Percentiles rank a stretch among this genome's conserved stretches.
Conservation (phyloP, 2,113 vertebrate genomes). For the Entomyzon cyanotis region DNA sequence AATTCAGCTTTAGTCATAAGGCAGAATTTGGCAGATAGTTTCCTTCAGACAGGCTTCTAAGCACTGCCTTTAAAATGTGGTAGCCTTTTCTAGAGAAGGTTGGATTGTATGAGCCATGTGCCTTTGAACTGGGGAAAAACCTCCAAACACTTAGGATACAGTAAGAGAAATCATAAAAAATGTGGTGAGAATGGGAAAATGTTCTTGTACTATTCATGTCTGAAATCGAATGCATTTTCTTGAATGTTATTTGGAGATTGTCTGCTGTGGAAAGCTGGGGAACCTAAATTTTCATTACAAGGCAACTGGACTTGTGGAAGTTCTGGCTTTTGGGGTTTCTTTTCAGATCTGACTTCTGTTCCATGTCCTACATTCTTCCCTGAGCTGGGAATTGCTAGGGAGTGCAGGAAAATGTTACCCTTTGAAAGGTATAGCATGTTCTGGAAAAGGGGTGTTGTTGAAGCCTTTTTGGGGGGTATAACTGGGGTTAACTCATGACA, state of each 20-base stretch:
- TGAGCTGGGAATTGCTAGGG: background rate
- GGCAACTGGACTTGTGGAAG: background rate
- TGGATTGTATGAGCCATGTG: background rate
- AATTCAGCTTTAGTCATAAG: background rate
- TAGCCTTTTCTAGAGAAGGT: background rate
- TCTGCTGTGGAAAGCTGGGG: background rate
- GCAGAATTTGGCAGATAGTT: background rate
- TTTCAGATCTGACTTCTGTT: background rate
- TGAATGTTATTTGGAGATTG: background rate
- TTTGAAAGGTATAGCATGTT: background rate
- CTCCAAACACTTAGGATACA: background rate
- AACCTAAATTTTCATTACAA: background rate
- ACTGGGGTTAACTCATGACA: background rate
- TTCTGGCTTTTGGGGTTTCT: background rate
- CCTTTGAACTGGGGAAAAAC: background rate
- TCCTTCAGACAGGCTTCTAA: background rate
- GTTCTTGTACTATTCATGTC: background rate
- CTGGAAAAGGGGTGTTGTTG: background rate
- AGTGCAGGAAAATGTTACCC: background rate
- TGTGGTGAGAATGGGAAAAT: background rate
- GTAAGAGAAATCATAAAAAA: background rate
- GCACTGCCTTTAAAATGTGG: background rate
- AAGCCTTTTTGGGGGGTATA: background rate
- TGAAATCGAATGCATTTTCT: background rate
- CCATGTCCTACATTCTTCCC: background rate